A percentile compares a stretch with the other conserved stretches of the same genome.
These are phyloP conservation scores for Trematocara macrostoma DNA, from an alignment of 2,113 vertebrate genomes.

Conservation along the genomic window DNA sequence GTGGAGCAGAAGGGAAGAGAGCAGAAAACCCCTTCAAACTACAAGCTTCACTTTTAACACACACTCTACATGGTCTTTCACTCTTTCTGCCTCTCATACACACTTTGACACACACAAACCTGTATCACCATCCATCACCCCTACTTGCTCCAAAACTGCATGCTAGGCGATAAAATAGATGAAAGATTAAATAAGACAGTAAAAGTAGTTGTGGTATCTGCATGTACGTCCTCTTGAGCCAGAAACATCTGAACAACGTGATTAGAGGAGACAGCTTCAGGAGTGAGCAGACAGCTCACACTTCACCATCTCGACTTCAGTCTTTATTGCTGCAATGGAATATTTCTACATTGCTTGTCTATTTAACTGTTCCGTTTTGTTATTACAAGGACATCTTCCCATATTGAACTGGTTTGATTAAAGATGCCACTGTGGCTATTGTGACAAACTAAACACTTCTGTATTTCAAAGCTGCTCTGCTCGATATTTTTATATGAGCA, in stretches of 20 bases:
- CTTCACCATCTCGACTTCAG: background rate
- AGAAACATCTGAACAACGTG: background rate
- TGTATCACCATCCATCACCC: conserved; percentile 44
- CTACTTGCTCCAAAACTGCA: conserved; percentile 23
- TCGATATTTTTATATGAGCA: background rate
- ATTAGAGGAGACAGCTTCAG: conserved; percentile 22
- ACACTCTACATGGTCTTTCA: conserved; percentile 13
- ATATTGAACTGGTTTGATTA: background rate
- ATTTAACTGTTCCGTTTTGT: background rate
- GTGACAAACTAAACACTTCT: background rate
- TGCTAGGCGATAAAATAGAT: conserved; percentile 44
- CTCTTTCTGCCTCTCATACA: background rate
- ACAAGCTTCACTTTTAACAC: conserved; percentile 51
- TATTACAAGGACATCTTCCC: background rate
- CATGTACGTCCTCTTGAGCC: background rate
- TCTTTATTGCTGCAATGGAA: background rate
- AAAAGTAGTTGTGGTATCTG: conserved; percentile 1
- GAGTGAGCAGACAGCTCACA: background rate
- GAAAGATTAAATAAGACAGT: conserved; percentile 48
- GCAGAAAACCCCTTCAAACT: conserved; percentile 55
- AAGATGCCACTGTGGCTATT: background rate
- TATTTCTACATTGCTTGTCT: background rate
- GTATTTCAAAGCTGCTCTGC: background rate
- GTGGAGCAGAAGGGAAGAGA: conserved; percentile 41
- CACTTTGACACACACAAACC: background rate